Percentiles rank a stretch among this genome's conserved stretches.
phyloP scores from a whole-genome alignment of 2,113 vertebrate genomes.

The Sinocyclocheilus anophthalmus region DNA sequence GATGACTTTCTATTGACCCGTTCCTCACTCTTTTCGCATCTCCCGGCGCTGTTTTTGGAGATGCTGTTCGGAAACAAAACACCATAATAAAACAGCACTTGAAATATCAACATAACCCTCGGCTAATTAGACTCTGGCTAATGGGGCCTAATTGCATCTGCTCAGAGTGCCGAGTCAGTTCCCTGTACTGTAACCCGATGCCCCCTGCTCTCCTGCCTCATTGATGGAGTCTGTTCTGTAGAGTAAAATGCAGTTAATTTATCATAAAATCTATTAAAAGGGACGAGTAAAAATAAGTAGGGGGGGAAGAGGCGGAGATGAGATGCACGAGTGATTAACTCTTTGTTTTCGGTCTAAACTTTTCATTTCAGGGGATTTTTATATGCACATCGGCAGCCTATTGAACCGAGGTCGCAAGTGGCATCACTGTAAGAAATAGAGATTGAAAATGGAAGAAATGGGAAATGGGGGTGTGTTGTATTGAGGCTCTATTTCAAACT shows the following conservation, averaged over 20 bases:
- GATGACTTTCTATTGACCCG: conserved; percentile 68
- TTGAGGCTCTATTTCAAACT: conserved; percentile 72
- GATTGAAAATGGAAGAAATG: conserved; percentile 67
- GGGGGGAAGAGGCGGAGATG: conserved; percentile 42
- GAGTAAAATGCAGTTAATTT: conserved; percentile 93
- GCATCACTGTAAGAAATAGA: neutral
- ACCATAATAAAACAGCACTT: conserved; percentile 80
- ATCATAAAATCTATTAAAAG: conserved; percentile 90
- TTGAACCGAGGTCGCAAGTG: conserved; percentile 51
- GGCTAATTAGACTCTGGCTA: conserved; percentile 86
- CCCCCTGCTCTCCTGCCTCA: conserved; percentile 78
- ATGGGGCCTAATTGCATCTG: conserved; percentile 82
- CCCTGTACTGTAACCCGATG: conserved; percentile 85
- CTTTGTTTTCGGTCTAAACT: conserved; percentile 73
- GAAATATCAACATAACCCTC: conserved; percentile 82
- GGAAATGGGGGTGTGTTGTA: conserved; percentile 7
- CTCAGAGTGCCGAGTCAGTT: conserved; percentile 82
- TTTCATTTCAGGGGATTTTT: neutral
- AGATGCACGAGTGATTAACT: conserved; percentile 69
- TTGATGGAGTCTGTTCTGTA: conserved; percentile 83
- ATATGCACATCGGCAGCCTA: neutral
- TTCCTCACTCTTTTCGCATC: conserved; percentile 55
- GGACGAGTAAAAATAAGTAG: conserved; percentile 75
- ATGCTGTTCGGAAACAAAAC: conserved; percentile 79
- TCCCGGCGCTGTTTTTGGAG: conserved; percentile 68